phyloP scores from a whole-genome alignment of 2,797 vertebrate species.

The Zenarchopterus dispar region DNA sequence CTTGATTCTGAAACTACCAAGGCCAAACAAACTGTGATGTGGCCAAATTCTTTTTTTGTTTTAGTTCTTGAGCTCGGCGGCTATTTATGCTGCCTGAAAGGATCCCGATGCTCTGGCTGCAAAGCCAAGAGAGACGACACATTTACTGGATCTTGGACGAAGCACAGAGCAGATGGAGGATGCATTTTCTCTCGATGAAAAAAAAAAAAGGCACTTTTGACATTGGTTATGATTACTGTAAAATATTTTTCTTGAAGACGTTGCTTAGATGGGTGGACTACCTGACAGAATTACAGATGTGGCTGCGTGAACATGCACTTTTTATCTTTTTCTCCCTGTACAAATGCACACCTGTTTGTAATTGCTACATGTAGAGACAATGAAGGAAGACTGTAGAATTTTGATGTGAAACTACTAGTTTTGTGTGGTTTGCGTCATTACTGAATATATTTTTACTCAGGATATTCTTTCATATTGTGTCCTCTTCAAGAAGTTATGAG shows the following conservation, averaged over 20 bases:
- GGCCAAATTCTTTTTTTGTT: not conserved
- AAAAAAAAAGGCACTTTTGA: constrained; percentile 73
- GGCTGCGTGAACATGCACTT: constrained; percentile 76
- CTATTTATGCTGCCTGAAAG: constrained; percentile 16
- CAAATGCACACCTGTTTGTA: constrained; percentile 64
- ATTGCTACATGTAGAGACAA: constrained; percentile 58
- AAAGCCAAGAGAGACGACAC: constrained; percentile 29
- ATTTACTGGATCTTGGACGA: constrained; percentile 45
- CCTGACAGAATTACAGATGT: constrained; percentile 65
- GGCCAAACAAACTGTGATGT: constrained; percentile 27
- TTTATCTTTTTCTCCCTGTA: constrained; percentile 48
- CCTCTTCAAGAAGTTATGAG: constrained; percentile 55
- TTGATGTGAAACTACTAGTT: constrained; percentile 64
- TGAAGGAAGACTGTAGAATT: constrained; percentile 64
- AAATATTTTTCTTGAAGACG: constrained; percentile 56
- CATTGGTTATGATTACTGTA: constrained; percentile 68
- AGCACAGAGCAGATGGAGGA: constrained; percentile 38
- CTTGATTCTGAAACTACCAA: constrained; percentile 21
- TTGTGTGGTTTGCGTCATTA: constrained; percentile 67
- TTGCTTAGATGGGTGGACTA: constrained; percentile 52
- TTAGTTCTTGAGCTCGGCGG: not conserved
- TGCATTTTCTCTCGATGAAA: constrained; percentile 31
- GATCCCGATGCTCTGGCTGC: constrained; percentile 24
- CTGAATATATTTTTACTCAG: constrained; percentile 76
- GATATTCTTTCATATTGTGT: constrained; percentile 74